These are phyloP conservation scores for Grammomys dolichurus DNA, from an alignment of 2,113 vertebrate genomes.

Conservation along the genomic window DNA sequence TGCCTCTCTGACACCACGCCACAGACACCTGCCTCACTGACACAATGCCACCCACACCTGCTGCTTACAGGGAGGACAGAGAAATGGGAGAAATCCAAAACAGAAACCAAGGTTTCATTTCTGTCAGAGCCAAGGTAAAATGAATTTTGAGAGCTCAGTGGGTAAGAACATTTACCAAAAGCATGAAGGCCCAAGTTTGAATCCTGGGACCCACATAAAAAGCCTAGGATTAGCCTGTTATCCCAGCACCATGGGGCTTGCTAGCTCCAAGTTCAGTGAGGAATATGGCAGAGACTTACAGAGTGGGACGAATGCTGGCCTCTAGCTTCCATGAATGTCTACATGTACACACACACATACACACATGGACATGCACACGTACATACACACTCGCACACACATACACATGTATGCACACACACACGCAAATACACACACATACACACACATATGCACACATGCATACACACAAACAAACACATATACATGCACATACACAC, in stretches of 20 bases:
- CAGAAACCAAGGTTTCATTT: conserved; percentile 14
- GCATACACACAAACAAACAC: no score
- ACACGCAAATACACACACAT: no score
- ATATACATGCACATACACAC: no score
- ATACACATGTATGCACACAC: no score
- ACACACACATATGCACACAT: no score
- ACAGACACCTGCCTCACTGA: background rate
- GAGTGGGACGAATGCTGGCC: background rate
- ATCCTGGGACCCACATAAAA: background rate
- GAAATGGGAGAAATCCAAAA: background rate
- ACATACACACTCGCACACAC: no score
- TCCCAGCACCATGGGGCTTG: background rate
- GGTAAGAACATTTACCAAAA: background rate
- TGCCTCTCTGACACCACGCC: background rate
- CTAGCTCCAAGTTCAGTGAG: background rate
- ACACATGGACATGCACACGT: no score
- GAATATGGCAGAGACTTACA: background rate
- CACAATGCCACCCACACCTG: background rate
- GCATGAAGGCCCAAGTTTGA: background rate
- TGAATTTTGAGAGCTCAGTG: background rate
- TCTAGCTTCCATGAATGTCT: background rate
- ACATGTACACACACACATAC: no score
- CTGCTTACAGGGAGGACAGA: background rate
- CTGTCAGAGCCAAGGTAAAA: conserved; percentile 8
- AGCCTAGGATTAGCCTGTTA: no score